Base-by-base conservation (phyloP, 2,113 vertebrate species). In the Physeter macrocephalus region DNA sequence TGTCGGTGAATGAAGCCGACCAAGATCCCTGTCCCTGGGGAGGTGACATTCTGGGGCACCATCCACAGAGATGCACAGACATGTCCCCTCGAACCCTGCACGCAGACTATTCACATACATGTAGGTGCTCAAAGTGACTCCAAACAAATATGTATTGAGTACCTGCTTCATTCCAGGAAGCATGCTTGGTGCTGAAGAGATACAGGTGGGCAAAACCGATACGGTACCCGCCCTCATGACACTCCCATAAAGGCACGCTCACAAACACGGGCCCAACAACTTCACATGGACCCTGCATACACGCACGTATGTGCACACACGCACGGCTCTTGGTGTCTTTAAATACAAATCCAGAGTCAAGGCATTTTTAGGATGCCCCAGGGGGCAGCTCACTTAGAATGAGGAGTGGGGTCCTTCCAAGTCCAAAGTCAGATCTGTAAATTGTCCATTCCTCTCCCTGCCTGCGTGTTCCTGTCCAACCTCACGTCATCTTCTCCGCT, bases 321-420 rank as follows among this genome's bases (percentile, higher is more conserved):
- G 8, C 57, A 31, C 0, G 0, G 12, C 15, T 67, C 84, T 66
- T 29, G 25, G 21, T 59, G 41, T 31, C 75, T 92, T 64, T 41
- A 83, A 77, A 93, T 17, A 54, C 43, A 95, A 72, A 92, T 43
- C 9, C n/a, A 66, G 88, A 88, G 87, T 64, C 72, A 91, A 41
- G 13, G 67, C 62, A 23, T 18, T 96, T 81, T 41, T 52, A 84
- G 72, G 89, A 83, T 1, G 8, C 23, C n/a, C 94, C 43, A 71
- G 85, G 64, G 97, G 29, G 12, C 20, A 66, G 13, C 23, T 82
- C 82, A 34, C 49, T 94, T 84, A 86, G 52, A 52, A 59, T 72
- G 69, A 39, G 4, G 41, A 57, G 20, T 0, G 23, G 43, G 94
- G 5, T 12, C 39, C 54, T 95, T 87, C 23, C 83, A 94, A 96